phyloP scores from a whole-genome alignment of 2,797 vertebrate genomes.

The Cyprinodon diabolis region DNA sequence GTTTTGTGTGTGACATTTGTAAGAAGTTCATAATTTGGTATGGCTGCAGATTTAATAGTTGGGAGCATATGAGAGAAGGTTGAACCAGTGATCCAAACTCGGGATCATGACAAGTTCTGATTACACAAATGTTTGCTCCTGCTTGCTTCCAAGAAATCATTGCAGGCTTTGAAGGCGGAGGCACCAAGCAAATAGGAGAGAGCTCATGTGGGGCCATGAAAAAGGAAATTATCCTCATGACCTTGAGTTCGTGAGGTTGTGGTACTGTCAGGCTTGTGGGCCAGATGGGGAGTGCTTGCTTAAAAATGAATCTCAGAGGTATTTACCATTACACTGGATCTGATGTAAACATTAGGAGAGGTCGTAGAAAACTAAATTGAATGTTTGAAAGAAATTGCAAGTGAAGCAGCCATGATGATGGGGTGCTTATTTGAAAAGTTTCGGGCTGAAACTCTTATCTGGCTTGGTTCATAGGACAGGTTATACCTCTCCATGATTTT shows the following conservation, averaged over 20 bases:
- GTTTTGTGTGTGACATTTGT: slow-evolving; percentile 71
- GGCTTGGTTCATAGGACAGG: too few species aligned
- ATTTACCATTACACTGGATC: slow-evolving; percentile 32
- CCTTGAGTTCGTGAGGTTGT: slow-evolving; percentile 51
- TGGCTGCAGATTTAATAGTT: slow-evolving; percentile 54
- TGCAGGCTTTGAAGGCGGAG: slow-evolving; percentile 44
- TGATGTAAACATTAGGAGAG: slow-evolving; percentile 22
- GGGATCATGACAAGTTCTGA: slow-evolving; percentile 49
- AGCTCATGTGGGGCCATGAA: slow-evolving; percentile 46
- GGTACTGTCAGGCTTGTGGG: slow-evolving; percentile 20
- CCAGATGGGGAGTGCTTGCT: slow-evolving; percentile 36
- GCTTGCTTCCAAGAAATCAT: slow-evolving; percentile 27
- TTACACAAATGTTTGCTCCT: slow-evolving; percentile 42
- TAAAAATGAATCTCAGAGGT: slow-evolving; percentile 38
- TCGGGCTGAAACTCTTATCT: background rate
- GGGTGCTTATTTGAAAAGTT: background rate
- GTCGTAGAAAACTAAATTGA: slow-evolving; percentile 9
- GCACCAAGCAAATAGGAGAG: slow-evolving; percentile 36
- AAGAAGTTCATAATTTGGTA: slow-evolving; percentile 63
- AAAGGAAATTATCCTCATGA: slow-evolving; percentile 61
- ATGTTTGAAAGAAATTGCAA: slow-evolving; percentile 5
- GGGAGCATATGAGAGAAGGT: slow-evolving; percentile 48
- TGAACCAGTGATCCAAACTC: slow-evolving; percentile 65
- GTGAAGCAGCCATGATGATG: background rate
- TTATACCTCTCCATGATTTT: too few species aligned